A percentile compares a stretch with the other conserved stretches of the same genome.
These are phyloP conservation scores for Paedocypris sp. DNA, from an alignment of 2,113 vertebrate genomes.

Conservation along the genomic window DNA sequence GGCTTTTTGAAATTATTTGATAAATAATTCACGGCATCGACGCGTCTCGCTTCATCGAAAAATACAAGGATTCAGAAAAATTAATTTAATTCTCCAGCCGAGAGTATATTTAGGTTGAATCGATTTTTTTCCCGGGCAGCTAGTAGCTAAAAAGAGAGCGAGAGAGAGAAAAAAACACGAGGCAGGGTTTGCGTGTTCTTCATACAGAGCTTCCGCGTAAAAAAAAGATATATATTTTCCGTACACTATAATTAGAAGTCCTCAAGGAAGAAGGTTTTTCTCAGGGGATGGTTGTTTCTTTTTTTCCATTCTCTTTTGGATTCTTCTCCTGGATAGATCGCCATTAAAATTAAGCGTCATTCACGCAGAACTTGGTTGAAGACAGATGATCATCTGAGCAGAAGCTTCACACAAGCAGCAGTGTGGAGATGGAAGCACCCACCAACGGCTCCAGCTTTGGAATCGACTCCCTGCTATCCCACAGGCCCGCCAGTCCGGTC, in stretches of 20 bases:
- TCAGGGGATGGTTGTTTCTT: constrained; percentile 42
- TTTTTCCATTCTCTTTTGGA: constrained; percentile 29
- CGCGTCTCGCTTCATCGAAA: neutral
- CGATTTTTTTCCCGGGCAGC: constrained; percentile 24
- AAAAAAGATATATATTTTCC: constrained; percentile 43
- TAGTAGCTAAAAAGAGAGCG: neutral
- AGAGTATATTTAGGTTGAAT: constrained; percentile 33
- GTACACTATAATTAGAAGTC: constrained; percentile 13
- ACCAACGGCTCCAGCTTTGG: constrained; percentile 86
- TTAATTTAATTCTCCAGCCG: constrained; percentile 28
- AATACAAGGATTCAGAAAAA: constrained; percentile 23
- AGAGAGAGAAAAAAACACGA: constrained; percentile 34
- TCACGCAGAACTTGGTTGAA: constrained; percentile 46
- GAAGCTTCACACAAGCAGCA: constrained; percentile 36
- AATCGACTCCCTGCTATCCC: constrained; percentile 95
- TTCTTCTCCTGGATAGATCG: constrained; percentile 44
- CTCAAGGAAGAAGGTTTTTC: constrained; percentile 29
- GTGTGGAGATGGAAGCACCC: constrained; percentile 79
- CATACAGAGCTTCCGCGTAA: constrained; percentile 53
- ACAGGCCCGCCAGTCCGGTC: constrained; percentile 80
- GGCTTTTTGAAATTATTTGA: constrained; percentile 9
- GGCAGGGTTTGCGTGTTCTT: constrained; percentile 43
- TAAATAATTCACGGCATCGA: constrained; percentile 23
- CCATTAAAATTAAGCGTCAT: constrained; percentile 28
- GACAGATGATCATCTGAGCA: constrained; percentile 59